A percentile compares a stretch with the other conserved stretches of the same genome.
Conservation (phyloP, 23 tunicate species). For the Ciona savignyi region DNA sequence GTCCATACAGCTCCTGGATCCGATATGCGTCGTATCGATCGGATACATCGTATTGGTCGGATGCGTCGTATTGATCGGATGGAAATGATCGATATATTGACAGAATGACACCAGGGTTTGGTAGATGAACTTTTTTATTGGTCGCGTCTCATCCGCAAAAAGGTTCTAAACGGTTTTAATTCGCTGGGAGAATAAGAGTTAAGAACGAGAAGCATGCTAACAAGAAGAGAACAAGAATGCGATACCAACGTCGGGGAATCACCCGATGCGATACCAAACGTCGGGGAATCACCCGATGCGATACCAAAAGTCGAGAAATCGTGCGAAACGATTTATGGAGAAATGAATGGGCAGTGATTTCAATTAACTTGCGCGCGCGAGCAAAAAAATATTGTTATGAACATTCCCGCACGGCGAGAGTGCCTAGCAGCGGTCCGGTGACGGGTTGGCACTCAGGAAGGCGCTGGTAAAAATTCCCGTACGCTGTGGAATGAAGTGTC, state of each 20-base stretch:
- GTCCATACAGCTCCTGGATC: no score
- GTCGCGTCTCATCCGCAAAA: background rate
- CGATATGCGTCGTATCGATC: no score
- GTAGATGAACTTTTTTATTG: background rate
- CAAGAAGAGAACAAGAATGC: background rate
- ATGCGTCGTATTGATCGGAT: no score
- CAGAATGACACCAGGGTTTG: background rate
- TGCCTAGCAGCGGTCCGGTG: background rate
- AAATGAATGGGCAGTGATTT: background rate
- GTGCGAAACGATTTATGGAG: background rate
- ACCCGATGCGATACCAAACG: no score
- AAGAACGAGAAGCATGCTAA: constrained; percentile 1
- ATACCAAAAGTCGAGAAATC: no score
- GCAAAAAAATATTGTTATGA: no score
- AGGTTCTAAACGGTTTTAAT: background rate
- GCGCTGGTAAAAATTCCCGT: background rate
- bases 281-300: no score
- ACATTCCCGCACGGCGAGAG: background rate
- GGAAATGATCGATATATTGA: no score
- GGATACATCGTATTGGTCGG: no score
- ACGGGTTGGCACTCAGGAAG: background rate
- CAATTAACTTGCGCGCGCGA: no score
- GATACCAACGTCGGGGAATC: background rate
- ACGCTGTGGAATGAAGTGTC: background rate
- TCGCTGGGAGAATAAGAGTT: background rate